Percentiles rank a stretch among this genome's conserved stretches.
phyloP scores from a whole-genome alignment of 2,797 vertebrate species.

The Hephaestus fuliginosus region DNA sequence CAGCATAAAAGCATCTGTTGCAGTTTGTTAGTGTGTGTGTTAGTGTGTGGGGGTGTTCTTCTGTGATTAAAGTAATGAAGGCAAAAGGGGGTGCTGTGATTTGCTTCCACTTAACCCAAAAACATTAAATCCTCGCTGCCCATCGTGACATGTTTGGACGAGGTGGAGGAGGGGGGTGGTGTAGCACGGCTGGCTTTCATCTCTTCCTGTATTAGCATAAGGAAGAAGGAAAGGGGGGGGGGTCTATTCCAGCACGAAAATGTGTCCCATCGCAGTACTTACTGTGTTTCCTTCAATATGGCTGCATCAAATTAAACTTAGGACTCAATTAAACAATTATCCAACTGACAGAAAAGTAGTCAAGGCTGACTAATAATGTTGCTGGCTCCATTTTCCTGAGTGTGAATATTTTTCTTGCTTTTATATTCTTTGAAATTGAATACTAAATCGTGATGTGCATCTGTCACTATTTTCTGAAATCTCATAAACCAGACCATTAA shows the following conservation, averaged over 20 bases:
- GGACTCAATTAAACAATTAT: no score
- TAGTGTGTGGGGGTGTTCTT: constrained; percentile 13
- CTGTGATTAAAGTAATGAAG: constrained; percentile 61
- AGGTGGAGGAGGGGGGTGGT: background rate
- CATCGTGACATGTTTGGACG: constrained; percentile 15
- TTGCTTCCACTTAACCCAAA: constrained; percentile 64
- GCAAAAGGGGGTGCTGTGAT: constrained; percentile 33
- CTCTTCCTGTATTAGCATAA: constrained; percentile 32
- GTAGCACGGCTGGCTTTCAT: constrained; percentile 42
- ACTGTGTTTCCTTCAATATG: background rate
- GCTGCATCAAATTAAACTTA: no score
- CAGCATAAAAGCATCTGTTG: constrained; percentile 40
- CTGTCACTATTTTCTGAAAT: no score
- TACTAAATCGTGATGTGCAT: no score
- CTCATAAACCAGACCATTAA: no score
- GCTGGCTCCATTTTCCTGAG: no score
- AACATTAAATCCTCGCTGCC: constrained; percentile 43
- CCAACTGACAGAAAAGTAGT: background rate
- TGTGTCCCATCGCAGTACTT: background rate
- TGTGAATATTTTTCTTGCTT: no score
- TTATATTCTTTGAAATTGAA: no score
- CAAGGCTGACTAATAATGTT: no score
- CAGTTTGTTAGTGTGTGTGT: constrained; percentile 18
- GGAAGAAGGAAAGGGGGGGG: constrained; percentile 15
- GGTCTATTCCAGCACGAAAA: background rate